Conservation (phyloP, 2,888 invertebrate genomes). For the Didymodactylos carnosus region DNA sequence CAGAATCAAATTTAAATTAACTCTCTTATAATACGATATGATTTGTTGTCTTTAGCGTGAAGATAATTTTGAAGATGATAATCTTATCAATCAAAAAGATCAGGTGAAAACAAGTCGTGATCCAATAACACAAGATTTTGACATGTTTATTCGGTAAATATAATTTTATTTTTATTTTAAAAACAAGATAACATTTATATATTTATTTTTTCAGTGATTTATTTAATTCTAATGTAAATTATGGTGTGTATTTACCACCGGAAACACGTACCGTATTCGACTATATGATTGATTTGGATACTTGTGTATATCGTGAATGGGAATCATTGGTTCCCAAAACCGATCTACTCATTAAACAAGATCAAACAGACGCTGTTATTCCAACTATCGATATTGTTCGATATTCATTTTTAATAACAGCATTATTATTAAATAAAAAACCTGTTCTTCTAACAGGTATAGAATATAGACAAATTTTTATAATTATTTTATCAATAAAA, state of each 20-base stretch:
- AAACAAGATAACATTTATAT: too few relatives aligned
- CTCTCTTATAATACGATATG: not conserved
- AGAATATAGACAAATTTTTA: not conserved
- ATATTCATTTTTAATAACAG: slow-evolving; percentile 29
- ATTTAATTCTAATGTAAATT: slow-evolving; percentile 7
- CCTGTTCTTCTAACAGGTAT: slow-evolving; percentile 31
- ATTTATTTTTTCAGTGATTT: not conserved
- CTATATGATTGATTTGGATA: slow-evolving; percentile 33
- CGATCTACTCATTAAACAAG: slow-evolving; percentile 16
- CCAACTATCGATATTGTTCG: slow-evolving; percentile 32
- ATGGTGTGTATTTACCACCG: slow-evolving; percentile 22
- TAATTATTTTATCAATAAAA: not conserved
- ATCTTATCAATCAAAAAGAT: slow-evolving; percentile 15
- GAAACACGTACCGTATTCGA: slow-evolving; percentile 30
- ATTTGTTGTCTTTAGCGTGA: not conserved
- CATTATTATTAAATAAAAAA: slow-evolving; percentile 27
- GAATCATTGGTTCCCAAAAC: slow-evolving; percentile 29
- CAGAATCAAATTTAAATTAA: not conserved
- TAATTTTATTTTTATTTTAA: not conserved
- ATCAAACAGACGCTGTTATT: slow-evolving; percentile 24
- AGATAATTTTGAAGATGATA: slow-evolving; percentile 12
- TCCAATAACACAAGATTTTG: slow-evolving; percentile 32
- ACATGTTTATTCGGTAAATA: slow-evolving; percentile 29
- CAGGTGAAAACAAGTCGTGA: slow-evolving; percentile 15
- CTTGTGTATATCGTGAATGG: slow-evolving; percentile 31